Conservation (phyloP, 2,888 invertebrate genomes). For the Drosophila austrosaltans region DNA sequence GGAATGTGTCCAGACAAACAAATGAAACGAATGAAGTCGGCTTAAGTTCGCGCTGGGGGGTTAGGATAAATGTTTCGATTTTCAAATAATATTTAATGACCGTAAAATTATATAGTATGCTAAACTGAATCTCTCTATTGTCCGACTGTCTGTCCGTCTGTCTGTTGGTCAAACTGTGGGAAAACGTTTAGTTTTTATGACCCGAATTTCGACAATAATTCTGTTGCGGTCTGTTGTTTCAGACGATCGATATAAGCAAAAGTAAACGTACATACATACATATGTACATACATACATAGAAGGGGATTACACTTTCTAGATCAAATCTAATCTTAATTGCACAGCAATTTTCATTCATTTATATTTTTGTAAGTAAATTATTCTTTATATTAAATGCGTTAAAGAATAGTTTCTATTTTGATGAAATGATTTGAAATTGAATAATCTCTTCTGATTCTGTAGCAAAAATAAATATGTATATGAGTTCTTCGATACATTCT, state of each 20-base stretch:
- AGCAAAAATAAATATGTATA: not conserved
- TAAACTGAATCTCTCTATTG: conserved; percentile 47
- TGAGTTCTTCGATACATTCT: too few relatives aligned
- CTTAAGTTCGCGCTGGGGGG: conserved; percentile 37
- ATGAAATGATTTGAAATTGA: too few relatives aligned
- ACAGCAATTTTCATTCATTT: too few relatives aligned
- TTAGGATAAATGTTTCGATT: conserved; percentile 54
- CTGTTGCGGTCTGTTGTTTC: conserved; percentile 60
- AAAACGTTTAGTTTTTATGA: conserved; percentile 30
- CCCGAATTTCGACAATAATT: conserved; percentile 56
- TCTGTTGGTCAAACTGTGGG: conserved; percentile 3
- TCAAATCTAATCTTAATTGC: too few relatives aligned
- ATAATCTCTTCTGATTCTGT: too few relatives aligned
- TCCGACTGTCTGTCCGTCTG: conserved; percentile 19
- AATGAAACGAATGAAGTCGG: conserved; percentile 48
- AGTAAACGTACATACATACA: not conserved
- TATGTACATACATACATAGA: too few relatives aligned
- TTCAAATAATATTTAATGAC: conserved; percentile 78
- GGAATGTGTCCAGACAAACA: conserved; percentile 33
- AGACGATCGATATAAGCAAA: not conserved
- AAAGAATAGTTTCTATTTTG: too few relatives aligned
- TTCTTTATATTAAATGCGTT: too few relatives aligned
- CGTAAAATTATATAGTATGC: conserved; percentile 75
- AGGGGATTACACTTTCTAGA: too few relatives aligned
- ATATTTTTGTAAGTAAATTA: too few relatives aligned